Conservation (phyloP, 1,140 invertebrate species). For the Choristoneura fumiferana region DNA sequence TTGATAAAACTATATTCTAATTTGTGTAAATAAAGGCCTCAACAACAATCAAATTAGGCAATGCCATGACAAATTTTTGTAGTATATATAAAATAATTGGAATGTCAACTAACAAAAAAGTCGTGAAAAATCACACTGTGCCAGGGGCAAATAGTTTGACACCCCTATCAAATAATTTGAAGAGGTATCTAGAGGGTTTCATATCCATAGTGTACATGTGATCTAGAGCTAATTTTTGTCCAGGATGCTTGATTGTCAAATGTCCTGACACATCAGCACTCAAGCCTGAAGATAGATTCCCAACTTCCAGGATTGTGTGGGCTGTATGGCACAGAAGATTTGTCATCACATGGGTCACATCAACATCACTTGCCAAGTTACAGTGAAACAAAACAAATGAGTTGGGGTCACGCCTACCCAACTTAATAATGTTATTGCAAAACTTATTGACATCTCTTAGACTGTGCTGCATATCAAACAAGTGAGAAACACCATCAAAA, state of each 20-base stretch:
- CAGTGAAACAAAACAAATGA: slow-evolving; percentile 58
- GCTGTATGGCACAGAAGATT: slow-evolving; percentile 81
- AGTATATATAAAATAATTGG: no score
- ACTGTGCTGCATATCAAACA: slow-evolving; percentile 81
- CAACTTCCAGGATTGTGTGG: slow-evolving; percentile 81
- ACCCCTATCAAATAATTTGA: slow-evolving; percentile 85
- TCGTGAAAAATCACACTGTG: slow-evolving; percentile 42
- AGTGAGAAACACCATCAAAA: slow-evolving; percentile 84
- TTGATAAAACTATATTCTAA: no score
- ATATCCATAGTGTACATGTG: slow-evolving; percentile 56
- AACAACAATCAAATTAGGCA: no score
- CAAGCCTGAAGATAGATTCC: slow-evolving; percentile 82
- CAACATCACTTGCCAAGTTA: slow-evolving; percentile 75
- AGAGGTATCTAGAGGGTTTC: slow-evolving; percentile 78
- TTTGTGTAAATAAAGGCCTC: no score
- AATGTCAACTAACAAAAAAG: no score
- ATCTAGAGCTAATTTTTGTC: slow-evolving; percentile 64
- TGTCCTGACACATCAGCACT: slow-evolving; percentile 85
- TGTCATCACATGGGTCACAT: slow-evolving; percentile 77
- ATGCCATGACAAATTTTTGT: no score
- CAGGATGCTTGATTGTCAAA: slow-evolving; percentile 76
- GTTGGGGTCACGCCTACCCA: slow-evolving; percentile 43
- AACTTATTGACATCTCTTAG: slow-evolving; percentile 77
- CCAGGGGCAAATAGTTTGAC: slow-evolving; percentile 85
- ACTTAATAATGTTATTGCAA: slow-evolving; percentile 72